A percentile compares a stretch with the other conserved stretches of the same genome.
These are phyloP conservation scores for Maconellicoccus hirsutus DNA, from an alignment of 1,140 invertebrate species.

Conservation along the genomic window DNA sequence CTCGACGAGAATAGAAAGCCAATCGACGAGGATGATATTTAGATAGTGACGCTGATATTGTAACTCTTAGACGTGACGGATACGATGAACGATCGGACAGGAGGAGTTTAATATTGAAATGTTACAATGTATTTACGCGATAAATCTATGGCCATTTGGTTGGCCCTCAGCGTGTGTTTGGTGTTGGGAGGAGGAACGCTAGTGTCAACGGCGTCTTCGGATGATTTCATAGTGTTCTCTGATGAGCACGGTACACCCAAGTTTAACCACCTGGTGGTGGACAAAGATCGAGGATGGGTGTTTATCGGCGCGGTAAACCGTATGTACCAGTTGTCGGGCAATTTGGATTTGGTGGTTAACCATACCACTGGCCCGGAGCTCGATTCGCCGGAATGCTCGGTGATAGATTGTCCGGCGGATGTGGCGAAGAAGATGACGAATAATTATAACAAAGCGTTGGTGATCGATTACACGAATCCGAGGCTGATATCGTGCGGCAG, in stretches of 20 bases:
- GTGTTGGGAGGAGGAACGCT: neutral
- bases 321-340: slow-evolving; percentile 81
- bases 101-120: neutral
- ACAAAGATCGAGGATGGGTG: slow-evolving; percentile 80
- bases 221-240: slow-evolving; percentile 23
- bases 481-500: slow-evolving; percentile 87
- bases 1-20: no score
- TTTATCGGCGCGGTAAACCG: slow-evolving; percentile 90
- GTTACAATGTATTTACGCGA: neutral
- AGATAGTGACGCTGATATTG: neutral
- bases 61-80: neutral
- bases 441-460: slow-evolving; percentile 90
- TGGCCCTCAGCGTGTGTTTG: neutral
- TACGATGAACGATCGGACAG: neutral
- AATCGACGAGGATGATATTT: neutral
- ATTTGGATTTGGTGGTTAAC: slow-evolving; percentile 62
- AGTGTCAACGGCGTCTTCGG: neutral
- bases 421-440: slow-evolving; percentile 60
- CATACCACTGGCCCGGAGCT: slow-evolving; percentile 79
- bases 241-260: slow-evolving; percentile 43
- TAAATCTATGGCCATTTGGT: neutral
- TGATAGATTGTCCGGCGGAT: slow-evolving; percentile 63
- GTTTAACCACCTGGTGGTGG: slow-evolving; percentile 78
- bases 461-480: slow-evolving; percentile 83
- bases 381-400: slow-evolving; percentile 81